A percentile compares a stretch with the other conserved stretches of the same genome.
These are phyloP conservation scores for Nesoenas mayeri DNA, from an alignment of 2,113 vertebrate species.

Conservation along the genomic window DNA sequence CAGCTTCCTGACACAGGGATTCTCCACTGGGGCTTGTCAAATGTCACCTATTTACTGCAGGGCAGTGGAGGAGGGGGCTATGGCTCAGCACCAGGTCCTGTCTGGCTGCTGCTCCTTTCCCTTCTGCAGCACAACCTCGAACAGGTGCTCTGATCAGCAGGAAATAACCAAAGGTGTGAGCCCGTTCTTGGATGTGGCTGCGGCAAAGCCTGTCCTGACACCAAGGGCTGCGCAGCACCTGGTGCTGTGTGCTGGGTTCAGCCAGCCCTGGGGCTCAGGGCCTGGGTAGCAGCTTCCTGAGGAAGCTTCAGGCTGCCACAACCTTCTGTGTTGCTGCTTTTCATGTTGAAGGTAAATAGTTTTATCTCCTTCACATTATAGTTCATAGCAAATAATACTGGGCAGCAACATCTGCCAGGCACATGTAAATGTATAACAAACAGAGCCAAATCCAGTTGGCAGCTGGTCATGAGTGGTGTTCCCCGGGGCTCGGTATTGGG, in stretches of 20 bases:
- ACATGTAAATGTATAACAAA: rapidly evolving
- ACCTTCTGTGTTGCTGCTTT: neutral
- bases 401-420: neutral
- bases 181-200: neutral
- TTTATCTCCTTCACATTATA: rapidly evolving
- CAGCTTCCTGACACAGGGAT: rapidly evolving
- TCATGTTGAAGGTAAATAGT: neutral
- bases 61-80: neutral
- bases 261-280: rapidly evolving
- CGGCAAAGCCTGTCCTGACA: rapidly evolving
- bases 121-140: neutral
- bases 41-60: rapidly evolving
- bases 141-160: neutral
- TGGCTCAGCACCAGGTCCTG: neutral
- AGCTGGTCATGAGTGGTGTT: no score
- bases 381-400: rapidly evolving
- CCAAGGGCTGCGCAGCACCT: neutral
- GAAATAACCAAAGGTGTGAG: no score
- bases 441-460: no score
- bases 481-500: no score
- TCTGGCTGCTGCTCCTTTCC: neutral
- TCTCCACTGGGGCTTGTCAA: neutral
- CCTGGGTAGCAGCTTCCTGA: constrained; percentile 10
- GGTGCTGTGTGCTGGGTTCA: neutral
- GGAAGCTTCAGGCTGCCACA: neutral